Conservation (phyloP, 1,140 invertebrate species). For the Cherax quadricarinatus region DNA sequence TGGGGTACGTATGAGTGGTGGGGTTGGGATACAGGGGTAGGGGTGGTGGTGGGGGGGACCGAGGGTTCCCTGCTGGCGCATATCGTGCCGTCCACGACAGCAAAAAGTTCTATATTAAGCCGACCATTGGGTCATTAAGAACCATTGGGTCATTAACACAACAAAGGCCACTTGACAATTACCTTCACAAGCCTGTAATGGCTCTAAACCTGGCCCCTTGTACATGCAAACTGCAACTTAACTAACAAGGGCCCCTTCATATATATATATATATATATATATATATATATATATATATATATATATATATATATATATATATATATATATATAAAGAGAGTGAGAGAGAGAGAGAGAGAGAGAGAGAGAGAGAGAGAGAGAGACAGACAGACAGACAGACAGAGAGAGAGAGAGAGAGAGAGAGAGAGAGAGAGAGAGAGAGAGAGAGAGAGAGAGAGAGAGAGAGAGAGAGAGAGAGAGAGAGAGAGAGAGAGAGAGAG, state of each 20-base stretch:
- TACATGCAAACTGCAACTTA: neutral
- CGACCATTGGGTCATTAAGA: neutral
- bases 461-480: constrained; percentile 32
- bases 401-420: too few relatives aligned
- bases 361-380: too few relatives aligned
- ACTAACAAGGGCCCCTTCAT: neutral
- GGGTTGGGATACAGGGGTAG: neutral
- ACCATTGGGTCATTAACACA: constrained; percentile 1
- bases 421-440: too few relatives aligned
- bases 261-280: too few relatives aligned
- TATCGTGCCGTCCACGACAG: neutral
- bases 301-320: too few relatives aligned
- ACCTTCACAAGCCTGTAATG: neutral
- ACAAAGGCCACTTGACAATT: constrained; percentile 15
- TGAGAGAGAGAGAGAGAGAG: neutral
- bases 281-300: neutral
- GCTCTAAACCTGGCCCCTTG: neutral
- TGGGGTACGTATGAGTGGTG: too few relatives aligned
- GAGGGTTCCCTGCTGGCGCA: neutral
- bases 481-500: constrained; percentile 52
- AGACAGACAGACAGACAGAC: too few relatives aligned
- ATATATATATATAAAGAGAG: too few relatives aligned
- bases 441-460: neutral
- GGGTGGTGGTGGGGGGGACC: neutral
- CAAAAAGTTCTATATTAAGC: constrained; percentile 3